Base-by-base conservation (phyloP, 2,888 invertebrate genomes). In the Temnothorax unifasciatus region DNA sequence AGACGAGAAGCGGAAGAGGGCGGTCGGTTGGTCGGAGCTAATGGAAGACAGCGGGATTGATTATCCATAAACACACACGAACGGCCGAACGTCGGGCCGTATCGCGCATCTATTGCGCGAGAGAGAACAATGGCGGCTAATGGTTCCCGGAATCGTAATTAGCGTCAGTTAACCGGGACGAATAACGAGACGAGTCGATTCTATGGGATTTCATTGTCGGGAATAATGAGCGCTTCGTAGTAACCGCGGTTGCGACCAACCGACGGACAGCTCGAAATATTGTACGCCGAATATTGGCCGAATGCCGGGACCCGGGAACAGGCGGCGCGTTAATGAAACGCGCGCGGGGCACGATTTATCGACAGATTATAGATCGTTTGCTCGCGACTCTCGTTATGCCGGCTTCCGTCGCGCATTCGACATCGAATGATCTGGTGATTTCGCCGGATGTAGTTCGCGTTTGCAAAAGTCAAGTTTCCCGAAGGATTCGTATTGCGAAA, bases 191-290 rank as follows among this genome's bases (percentile, higher is more conserved):
- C 83, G 84, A 82, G 76, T 68, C 63, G 83, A 69, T 73, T 84
- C 84, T 84, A 85, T 76, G 66, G 83, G 83, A 85, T 85, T 85
- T 85, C 83, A 85, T 85, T 85, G 85, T 83, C 52, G 83, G 64
- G 83, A 83, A 83, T 85, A 85, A 85, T 76, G 85, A 85, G 83
- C 83, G 83, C 52, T 71, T 59, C 85, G 85, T 61, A 82, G 73
- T 57, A 64, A 76, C 74, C 59, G 79, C 74, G 74, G 47, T 81
- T n/a, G 79, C 74, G 75, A 75, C 54, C 66, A 66, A 66, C 52
- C 74, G 69, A 81, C 59, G 79, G 79, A 59, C 47, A 81, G 73
- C 59, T 25, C 79, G 79, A 81, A 81, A 81, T 81, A 73, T 79
- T 54, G 73, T 73, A 73, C 79, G 47, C 47, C 47, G 79, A 79